Conservation (phyloP, 2,888 invertebrate species). For the Euplexia lucipara region DNA sequence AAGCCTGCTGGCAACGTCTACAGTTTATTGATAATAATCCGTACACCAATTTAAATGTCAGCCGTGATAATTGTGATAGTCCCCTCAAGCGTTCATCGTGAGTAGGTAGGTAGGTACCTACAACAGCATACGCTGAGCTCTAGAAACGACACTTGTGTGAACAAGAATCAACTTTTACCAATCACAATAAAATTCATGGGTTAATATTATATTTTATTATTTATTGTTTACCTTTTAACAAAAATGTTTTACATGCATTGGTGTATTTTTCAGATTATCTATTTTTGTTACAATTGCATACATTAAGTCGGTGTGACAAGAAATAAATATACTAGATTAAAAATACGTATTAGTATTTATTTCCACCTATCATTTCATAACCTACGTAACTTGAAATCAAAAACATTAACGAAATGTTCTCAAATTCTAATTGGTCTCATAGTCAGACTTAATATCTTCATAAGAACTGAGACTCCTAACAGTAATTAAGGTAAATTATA, state of each 20-base stretch:
- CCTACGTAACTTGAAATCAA: not conserved
- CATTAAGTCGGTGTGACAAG: too few species aligned
- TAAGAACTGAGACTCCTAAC: not conserved
- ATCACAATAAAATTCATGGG: not conserved
- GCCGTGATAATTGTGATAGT: constrained; percentile 27
- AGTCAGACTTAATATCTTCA: not conserved
- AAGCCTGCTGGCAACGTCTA: constrained; percentile 3
- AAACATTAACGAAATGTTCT: constrained; percentile 12
- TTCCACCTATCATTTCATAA: constrained; percentile 2
- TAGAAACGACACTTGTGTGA: not conserved
- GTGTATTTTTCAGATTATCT: too few species aligned
- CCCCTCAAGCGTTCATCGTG: constrained; percentile 31
- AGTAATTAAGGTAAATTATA: constrained; percentile 7
- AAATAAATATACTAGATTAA: too few species aligned
- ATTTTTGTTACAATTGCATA: too few species aligned
- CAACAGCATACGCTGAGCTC: not conserved
- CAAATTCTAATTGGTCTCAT: constrained; percentile 1
- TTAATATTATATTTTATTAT: too few species aligned
- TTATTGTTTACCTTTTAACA: too few species aligned
- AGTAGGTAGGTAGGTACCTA: too few species aligned
- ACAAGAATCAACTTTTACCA: not conserved
- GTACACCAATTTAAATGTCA: constrained; percentile 23
- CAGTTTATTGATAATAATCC: constrained; percentile 23
- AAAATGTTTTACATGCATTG: too few species aligned
- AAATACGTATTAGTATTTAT: too few species aligned